A percentile compares a stretch with the other conserved stretches of the same genome.
phyloP scores from a whole-genome alignment of 2,113 vertebrate genomes.

The Recurvirostra avosetta region DNA sequence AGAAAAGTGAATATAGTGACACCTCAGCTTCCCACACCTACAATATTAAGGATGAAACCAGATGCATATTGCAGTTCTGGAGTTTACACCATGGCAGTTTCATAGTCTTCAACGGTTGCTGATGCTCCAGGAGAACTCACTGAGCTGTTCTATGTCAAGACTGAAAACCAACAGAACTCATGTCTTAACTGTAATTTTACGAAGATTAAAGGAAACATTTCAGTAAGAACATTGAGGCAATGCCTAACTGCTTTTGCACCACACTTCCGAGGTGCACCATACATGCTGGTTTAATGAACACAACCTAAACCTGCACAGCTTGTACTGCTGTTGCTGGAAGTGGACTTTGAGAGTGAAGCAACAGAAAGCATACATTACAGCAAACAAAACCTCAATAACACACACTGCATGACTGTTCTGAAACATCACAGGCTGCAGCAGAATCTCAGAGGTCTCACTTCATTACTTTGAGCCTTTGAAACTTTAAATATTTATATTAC shows the following conservation, averaged over 20 bases:
- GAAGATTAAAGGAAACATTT: neutral
- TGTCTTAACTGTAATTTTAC: neutral
- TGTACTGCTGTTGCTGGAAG: neutral
- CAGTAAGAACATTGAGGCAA: accelerated
- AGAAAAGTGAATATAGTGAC: neutral
- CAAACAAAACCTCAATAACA: neutral
- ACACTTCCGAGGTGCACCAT: neutral
- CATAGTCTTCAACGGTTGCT: neutral
- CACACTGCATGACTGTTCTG: neutral
- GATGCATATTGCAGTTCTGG: neutral
- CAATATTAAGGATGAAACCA: neutral
- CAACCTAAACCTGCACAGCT: neutral
- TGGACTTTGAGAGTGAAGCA: neutral
- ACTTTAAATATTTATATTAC: slow-evolving; percentile 53
- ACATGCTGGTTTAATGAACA: accelerated
- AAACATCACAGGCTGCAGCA: neutral
- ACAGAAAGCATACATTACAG: neutral
- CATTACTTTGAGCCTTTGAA: slow-evolving; percentile 2
- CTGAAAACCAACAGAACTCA: neutral
- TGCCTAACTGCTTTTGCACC: neutral
- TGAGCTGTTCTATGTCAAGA: neutral
- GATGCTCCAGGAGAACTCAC: neutral
- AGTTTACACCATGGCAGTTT: neutral
- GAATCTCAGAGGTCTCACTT: neutral
- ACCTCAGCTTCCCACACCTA: neutral